Percentiles rank a stretch among this genome's conserved stretches.
Conservation (phyloP, 2,888 invertebrate genomes). For the Cerastis rubricosa region DNA sequence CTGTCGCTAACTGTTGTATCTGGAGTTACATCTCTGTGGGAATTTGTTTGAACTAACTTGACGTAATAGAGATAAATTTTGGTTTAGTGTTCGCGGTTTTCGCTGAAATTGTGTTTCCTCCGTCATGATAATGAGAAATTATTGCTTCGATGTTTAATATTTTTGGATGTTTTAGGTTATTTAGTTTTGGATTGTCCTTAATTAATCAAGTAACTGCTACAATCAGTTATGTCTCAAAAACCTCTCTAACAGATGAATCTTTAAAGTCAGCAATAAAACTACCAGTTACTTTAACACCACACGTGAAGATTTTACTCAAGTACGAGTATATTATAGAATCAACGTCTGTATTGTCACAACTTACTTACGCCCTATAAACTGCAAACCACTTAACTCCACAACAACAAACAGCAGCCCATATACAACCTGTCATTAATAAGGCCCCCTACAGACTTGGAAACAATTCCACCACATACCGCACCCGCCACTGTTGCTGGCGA, state of each 20-base stretch:
- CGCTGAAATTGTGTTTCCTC: constrained; percentile 19
- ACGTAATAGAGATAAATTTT: constrained; percentile 34
- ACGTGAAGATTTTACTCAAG: neutral
- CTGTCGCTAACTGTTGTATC: constrained; percentile 46
- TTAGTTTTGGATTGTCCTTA: neutral
- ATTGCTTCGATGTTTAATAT: neutral
- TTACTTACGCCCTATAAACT: constrained; percentile 38
- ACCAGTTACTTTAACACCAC: neutral
- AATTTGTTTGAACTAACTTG: constrained; percentile 40
- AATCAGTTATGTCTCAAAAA: neutral
- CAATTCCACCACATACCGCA: constrained; percentile 40
- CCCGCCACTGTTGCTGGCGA: constrained; percentile 23
- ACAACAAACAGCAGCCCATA: constrained; percentile 25
- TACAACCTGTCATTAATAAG: constrained; percentile 35
- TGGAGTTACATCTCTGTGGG: constrained; percentile 40
- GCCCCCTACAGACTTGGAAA: constrained; percentile 39
- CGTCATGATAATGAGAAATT: constrained; percentile 6
- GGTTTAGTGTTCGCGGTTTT: constrained; percentile 3
- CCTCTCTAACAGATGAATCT: neutral
- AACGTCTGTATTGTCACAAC: constrained; percentile 1
- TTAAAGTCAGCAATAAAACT: neutral
- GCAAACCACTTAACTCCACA: constrained; percentile 41
- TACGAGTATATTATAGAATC: neutral
- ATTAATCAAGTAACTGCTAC: neutral
- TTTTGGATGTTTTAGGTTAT: neutral